Evolutionary conservation across 1,140 invertebrate species (phyloP).

Genomic region (Pseudomyrmex dendroicus): DNA sequence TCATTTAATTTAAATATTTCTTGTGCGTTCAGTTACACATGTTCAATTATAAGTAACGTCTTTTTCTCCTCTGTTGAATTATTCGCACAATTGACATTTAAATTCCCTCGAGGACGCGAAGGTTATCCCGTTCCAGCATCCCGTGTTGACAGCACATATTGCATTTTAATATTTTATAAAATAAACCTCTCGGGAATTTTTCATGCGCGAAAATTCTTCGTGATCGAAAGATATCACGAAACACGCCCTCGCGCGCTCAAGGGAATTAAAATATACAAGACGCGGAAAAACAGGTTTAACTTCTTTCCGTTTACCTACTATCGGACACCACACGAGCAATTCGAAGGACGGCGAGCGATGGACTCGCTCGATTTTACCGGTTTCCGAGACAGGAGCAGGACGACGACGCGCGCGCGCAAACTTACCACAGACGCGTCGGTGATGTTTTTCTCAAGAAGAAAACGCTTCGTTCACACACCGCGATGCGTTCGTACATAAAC

Average conservation of each 20-base stretch:
- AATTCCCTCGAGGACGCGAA: neutral
- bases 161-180: neutral
- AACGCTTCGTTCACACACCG: neutral
- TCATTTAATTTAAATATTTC: neutral
- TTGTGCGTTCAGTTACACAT: neutral
- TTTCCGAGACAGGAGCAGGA: constrained; percentile 4
- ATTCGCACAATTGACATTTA: constrained; percentile 20
- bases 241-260: too few species aligned
- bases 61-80: neutral
- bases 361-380: constrained; percentile 21
- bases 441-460: neutral
- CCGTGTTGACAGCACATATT: neutral
- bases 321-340: neutral
- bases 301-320: neutral
- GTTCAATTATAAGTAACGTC: neutral
- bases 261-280: neutral
- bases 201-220: neutral
- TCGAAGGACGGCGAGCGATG: constrained; percentile 6
- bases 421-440: neutral
- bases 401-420: neutral
- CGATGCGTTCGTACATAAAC: neutral
- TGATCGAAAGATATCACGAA: neutral
- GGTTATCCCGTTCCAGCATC: neutral
- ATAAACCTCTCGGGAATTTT: neutral
- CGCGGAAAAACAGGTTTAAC: constrained; percentile 21